A percentile compares a stretch with the other conserved stretches of the same genome.
These are phyloP conservation scores for Danio jaintianensis DNA, from an alignment of 2,797 vertebrate genomes.

Conservation along the genomic window DNA sequence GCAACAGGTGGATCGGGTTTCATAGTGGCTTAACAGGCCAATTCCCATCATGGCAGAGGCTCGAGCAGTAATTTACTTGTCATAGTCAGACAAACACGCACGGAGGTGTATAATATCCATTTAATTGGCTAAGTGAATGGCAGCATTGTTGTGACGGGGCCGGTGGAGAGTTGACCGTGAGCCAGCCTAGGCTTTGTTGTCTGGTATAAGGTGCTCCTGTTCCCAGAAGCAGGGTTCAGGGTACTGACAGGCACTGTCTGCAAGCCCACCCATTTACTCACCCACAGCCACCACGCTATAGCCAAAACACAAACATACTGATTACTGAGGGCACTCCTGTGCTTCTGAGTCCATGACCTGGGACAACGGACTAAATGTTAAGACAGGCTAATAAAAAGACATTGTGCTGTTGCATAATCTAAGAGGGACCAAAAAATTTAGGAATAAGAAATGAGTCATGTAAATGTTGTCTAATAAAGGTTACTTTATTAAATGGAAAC, in stretches of 20 bases:
- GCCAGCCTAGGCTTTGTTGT: slow-evolving; percentile 49
- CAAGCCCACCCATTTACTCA: slow-evolving; percentile 56
- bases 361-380: slow-evolving; percentile 13
- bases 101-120: slow-evolving; percentile 50
- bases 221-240: slow-evolving; percentile 44
- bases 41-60: slow-evolving; percentile 22
- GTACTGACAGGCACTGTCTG: slow-evolving; percentile 52
- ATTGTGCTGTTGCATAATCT: slow-evolving; percentile 18
- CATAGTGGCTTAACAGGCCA: slow-evolving; percentile 39
- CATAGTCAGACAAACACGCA: slow-evolving; percentile 44
- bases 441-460: neutral
- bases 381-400: slow-evolving; percentile 26
- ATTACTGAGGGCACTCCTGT: slow-evolving; percentile 33
- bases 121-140: slow-evolving; percentile 58
- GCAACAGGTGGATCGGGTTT: slow-evolving; percentile 41
- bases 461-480: neutral
- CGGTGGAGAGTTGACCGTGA: slow-evolving; percentile 42
- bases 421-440: neutral
- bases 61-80: slow-evolving; percentile 48
- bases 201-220: slow-evolving; percentile 52
- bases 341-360: slow-evolving; percentile 26
- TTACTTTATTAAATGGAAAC: neutral
- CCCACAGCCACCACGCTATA: slow-evolving; percentile 19
- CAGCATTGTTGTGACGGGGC: slow-evolving; percentile 46
- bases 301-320: slow-evolving; percentile 47